These are phyloP conservation scores for Lateolabrax maculatus DNA, from an alignment of 2,797 vertebrate species.

Conservation along the genomic window DNA sequence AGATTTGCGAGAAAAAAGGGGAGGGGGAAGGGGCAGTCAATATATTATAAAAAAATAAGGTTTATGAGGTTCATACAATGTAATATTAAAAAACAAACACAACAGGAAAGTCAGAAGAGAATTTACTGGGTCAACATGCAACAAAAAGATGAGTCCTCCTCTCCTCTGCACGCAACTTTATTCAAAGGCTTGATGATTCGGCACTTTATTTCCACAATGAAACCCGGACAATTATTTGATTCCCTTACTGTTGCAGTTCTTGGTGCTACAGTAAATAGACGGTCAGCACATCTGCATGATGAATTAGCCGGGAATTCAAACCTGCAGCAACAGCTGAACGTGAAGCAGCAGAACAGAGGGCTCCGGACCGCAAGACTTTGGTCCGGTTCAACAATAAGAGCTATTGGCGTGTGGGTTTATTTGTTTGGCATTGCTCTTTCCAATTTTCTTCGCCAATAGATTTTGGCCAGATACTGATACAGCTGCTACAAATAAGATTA, in stretches of 20 bases:
- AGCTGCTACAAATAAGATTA: not conserved
- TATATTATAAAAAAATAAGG: constrained; percentile 42
- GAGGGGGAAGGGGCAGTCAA: constrained; percentile 13
- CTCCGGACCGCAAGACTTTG: constrained; percentile 18
- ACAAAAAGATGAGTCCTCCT: constrained; percentile 81
- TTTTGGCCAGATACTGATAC: not conserved
- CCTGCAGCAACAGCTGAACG: constrained; percentile 65
- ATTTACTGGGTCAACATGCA: constrained; percentile 80
- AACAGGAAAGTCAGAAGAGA: constrained; percentile 67
- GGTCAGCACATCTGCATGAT: constrained; percentile 79
- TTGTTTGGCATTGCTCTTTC: not conserved
- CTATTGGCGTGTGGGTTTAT: not conserved
- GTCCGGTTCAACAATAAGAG: constrained; percentile 26
- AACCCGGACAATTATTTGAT: constrained; percentile 74
- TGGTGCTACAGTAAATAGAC: constrained; percentile 56
- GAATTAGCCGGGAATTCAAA: constrained; percentile 73
- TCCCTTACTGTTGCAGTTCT: constrained; percentile 75
- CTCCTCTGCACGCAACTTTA: constrained; percentile 70
- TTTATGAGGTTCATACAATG: constrained; percentile 50
- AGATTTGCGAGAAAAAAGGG: constrained; percentile 23
- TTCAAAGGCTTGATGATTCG: constrained; percentile 61
- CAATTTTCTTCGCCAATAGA: not conserved
- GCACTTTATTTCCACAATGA: constrained; percentile 73
- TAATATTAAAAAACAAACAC: constrained; percentile 55
- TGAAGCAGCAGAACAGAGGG: constrained; percentile 53